Base-by-base conservation (phyloP, 1,140 invertebrate species). In the Magallana ariakensis region DNA sequence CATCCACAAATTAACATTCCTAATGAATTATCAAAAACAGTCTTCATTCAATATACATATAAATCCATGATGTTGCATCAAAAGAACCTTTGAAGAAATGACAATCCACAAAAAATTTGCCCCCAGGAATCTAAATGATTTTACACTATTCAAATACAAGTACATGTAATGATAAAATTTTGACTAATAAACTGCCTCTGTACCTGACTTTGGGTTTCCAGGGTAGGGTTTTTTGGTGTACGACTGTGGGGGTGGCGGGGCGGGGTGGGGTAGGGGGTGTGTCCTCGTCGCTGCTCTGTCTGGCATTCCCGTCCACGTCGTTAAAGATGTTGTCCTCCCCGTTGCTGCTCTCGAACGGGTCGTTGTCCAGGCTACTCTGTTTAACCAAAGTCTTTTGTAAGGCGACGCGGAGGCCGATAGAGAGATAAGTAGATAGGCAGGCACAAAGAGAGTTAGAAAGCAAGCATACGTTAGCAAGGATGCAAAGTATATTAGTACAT, bases 171-270 rank as follows among this genome's bases (percentile, higher is more conserved):
- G 33, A 46, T 4, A 46, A 46, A 46, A 46, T 2, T 46, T 46
- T 46, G 1, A 46, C 33, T 46, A 5, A 46, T 46, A 46, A 46
- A 46, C 33, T 5, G 2, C 33, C 33, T 19, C 70, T 57, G 26
- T 87, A 94, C 94, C 94, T 94, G 86, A 99, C 98, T 96, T 99
- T 99, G 10, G 98, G 98, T 89, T 97, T 96, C 98, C 98, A 99
- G 1, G 98, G 98, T 88, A 99, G 95, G 86, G 97, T 96, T 86
- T 93, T 94, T 19, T 93, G 92, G 16, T 92, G 92, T 16, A 87
- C 85, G 8, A 92, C 84, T 46, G 90, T 92, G 19, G 94, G 92
- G 10, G 92, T 92, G 6, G 93, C 91, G 54, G 94, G 94, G 80
- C 92, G 86, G 55, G 93, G 93, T 57, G 93, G 93, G 1, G 92